These are phyloP conservation scores for Nyleta sp. DNA, from an alignment of 2,888 invertebrate species.

Conservation along the genomic window DNA sequence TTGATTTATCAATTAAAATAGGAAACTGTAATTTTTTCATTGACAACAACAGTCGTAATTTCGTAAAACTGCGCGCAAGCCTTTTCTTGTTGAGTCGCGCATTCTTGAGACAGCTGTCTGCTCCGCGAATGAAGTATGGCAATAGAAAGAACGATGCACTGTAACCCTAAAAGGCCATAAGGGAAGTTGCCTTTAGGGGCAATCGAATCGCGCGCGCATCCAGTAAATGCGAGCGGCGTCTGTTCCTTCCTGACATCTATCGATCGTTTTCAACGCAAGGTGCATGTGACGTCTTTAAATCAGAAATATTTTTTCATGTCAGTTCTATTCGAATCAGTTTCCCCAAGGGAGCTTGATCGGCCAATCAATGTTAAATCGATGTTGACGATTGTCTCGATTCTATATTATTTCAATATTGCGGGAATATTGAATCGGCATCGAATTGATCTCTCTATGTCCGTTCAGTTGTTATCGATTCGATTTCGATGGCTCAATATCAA, in stretches of 20 bases:
- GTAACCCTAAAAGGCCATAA: constrained; percentile 63
- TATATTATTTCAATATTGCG: too few species aligned
- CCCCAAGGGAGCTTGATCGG: too few species aligned
- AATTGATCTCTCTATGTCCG: too few species aligned
- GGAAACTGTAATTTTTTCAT: constrained; percentile 21
- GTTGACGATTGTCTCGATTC: too few species aligned
- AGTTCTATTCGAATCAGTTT: too few species aligned
- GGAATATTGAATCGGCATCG: too few species aligned
- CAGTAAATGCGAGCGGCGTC: constrained; percentile 41
- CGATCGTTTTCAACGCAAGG: constrained; percentile 41
- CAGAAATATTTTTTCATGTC: too few species aligned
- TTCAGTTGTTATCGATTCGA: too few species aligned
- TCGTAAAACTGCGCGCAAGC: constrained; percentile 47
- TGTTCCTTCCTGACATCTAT: constrained; percentile 48
- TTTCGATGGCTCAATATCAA: too few species aligned
- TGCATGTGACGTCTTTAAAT: constrained; percentile 38
- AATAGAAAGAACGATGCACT: constrained; percentile 60
- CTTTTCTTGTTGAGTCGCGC: constrained; percentile 53
- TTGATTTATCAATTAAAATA: constrained; percentile 57
- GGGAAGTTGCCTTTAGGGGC: constrained; percentile 59
- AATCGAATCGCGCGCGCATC: constrained; percentile 53
- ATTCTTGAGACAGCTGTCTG: constrained; percentile 60
- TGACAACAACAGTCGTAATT: constrained; percentile 47
- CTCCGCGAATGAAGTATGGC: constrained; percentile 50
- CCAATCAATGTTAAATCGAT: too few species aligned